A percentile compares a stretch with the other conserved stretches of the same genome.
phyloP scores from a whole-genome alignment of 1,140 invertebrate genomes.

The Acromyrmex heyeri region DNA sequence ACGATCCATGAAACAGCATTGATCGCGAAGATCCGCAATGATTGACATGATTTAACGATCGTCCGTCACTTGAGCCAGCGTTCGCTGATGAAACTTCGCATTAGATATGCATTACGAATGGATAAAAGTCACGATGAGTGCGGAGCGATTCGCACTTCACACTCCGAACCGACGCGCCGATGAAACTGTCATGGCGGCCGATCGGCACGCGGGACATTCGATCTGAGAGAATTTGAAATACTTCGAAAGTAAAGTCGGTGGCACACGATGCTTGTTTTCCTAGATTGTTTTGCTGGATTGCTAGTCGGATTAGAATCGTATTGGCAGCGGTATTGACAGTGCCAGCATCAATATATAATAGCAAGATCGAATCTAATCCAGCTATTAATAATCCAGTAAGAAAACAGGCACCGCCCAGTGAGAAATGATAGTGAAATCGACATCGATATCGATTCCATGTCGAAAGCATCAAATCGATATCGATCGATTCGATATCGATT shows the following conservation, averaged over 20 bases:
- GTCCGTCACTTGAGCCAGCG: neutral
- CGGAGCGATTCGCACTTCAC: neutral
- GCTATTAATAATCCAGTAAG: too few relatives aligned
- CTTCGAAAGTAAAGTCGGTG: neutral
- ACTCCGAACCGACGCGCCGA: neutral
- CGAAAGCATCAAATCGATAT: too few relatives aligned
- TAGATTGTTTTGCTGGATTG: too few relatives aligned
- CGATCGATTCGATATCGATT: too few relatives aligned
- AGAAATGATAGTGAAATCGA: too few relatives aligned
- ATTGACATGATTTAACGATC: neutral
- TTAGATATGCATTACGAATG: neutral
- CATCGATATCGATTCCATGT: too few relatives aligned
- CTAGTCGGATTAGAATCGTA: too few relatives aligned
- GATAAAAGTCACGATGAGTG: neutral
- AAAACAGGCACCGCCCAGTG: too few relatives aligned
- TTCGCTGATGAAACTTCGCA: neutral
- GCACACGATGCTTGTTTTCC: too few relatives aligned
- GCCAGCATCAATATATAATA: too few relatives aligned
- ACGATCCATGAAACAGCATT: neutral
- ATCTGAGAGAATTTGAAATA: neutral
- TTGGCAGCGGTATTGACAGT: too few relatives aligned
- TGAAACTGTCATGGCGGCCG: neutral
- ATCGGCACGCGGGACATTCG: neutral
- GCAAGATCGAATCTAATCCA: too few relatives aligned
- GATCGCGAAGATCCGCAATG: neutral